Evolutionary conservation across 2,113 vertebrate species (phyloP).

Genomic region (Ameiurus melas): DNA sequence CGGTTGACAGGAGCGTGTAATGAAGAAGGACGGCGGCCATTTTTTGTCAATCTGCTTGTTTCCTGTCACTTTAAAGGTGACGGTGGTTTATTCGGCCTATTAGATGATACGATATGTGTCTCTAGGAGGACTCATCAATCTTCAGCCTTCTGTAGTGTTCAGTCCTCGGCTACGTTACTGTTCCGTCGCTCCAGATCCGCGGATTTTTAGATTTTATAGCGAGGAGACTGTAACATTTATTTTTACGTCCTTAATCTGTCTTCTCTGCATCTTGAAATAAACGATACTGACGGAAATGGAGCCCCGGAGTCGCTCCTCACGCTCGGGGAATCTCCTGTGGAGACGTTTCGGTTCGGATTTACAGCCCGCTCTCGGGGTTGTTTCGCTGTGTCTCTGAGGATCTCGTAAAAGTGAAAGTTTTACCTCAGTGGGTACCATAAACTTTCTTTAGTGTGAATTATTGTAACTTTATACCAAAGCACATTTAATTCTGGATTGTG

Average conservation of each 20-base stretch:
- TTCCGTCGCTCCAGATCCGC: not conserved
- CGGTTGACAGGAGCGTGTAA: slow-evolving; percentile 34
- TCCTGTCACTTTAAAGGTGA: slow-evolving; percentile 39
- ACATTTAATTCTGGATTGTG: not conserved
- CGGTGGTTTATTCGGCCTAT: slow-evolving; percentile 39
- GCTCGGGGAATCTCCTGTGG: not conserved
- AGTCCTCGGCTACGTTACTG: not conserved
- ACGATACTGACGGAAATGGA: not conserved
- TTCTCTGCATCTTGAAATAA: not conserved
- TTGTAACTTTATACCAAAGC: not conserved
- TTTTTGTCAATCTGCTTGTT: slow-evolving; percentile 45
- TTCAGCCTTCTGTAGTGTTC: not conserved
- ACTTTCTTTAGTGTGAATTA: not conserved
- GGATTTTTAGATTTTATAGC: not conserved
- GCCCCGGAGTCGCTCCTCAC: not conserved
- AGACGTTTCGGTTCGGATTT: not conserved
- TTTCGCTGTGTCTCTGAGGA: not conserved
- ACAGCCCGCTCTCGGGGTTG: not conserved
- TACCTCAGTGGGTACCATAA: not conserved
- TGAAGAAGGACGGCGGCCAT: slow-evolving; percentile 43
- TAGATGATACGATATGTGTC: slow-evolving; percentile 27
- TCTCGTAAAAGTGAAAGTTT: not conserved
- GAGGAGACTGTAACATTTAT: not conserved
- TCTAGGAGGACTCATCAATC: slow-evolving; percentile 18
- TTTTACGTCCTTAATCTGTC: not conserved